Evolutionary conservation across 2,113 vertebrate species (phyloP), one percentile per base, ranked within the genome.

Genomic region (Malurus cyaneus): DNA sequence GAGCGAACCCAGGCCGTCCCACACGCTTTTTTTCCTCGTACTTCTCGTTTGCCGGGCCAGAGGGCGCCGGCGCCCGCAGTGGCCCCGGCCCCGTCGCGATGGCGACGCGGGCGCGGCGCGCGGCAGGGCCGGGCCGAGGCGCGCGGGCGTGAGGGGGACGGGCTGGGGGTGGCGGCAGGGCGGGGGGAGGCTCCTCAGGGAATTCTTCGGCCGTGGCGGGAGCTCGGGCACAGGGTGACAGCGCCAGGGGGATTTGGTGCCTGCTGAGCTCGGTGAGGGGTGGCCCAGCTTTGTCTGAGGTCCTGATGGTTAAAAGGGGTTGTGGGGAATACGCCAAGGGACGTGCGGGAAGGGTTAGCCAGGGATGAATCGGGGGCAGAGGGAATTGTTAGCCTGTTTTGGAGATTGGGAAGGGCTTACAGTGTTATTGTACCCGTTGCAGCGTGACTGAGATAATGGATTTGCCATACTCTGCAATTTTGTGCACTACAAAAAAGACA

Each of bases 271-370:
- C 31, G 5, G 52, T 5, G 36, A 54, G n/a, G n/a, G 8, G 25
- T 24, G n/a, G 36, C 57, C n/a, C 53, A 12, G 39, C 34, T 80
- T 32, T 2, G 3, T 29, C 21, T 16, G 76, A 24, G 19, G 8
- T 7, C 4, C 57, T 31, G 72, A 32, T 32, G 67, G 9, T 26
- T 26, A 46, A 34, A 60, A 29, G 3, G 5, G 7, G 3, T 11
- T 21, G 47, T 2, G 0, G 8, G 26, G 17, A 36, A 6, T 11
- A 17, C 0, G 10, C 5, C 24, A 15, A 64, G 41, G 29, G 18
- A 18, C 10, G 1, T 3, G 11, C 4, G 17, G 24, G 20, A 60
- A n/a, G 28, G 26, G 36, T 11, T 42, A 47, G 10, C 3, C 5
- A 8, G n/a, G 41, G 49, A 12, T 14, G 28, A 15, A 6, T 0